phyloP scores from a whole-genome alignment of 2,113 vertebrate species.

The Heteronetta atricapilla region DNA sequence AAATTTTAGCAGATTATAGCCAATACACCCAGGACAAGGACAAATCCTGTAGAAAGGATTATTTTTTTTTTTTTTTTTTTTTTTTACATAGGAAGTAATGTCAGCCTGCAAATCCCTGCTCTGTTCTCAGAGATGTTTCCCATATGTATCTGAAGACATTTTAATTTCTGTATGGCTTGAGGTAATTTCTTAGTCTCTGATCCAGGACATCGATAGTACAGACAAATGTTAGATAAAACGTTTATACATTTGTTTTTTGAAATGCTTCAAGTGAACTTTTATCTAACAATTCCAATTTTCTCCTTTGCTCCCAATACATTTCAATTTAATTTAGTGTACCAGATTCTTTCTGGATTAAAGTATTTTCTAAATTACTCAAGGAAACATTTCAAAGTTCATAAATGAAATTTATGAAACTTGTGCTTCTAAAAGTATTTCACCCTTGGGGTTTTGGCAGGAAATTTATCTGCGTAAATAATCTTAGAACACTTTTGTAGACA shows the following conservation, averaged over 20 bases:
- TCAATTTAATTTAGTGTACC: neutral
- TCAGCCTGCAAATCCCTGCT: slow-evolving; percentile 1
- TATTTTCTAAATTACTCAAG: neutral
- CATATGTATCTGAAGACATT: slow-evolving; percentile 25
- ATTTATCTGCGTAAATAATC: neutral
- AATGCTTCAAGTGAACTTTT: neutral
- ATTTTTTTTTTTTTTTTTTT: neutral
- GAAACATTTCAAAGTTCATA: neutral
- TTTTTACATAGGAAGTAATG: slow-evolving; percentile 25
- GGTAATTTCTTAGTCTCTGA: slow-evolving; percentile 34
- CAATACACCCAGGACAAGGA: neutral
- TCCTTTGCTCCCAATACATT: neutral
- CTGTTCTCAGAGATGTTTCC: slow-evolving; percentile 15
- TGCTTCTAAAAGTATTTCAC: neutral
- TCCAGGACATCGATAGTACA: neutral
- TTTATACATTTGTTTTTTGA: neutral
- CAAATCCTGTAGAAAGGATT: neutral
- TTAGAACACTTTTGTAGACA: neutral
- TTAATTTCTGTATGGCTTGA: slow-evolving; percentile 18
- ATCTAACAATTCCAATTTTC: neutral
- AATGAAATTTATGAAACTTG: neutral
- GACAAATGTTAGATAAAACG: neutral
- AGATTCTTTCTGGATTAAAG: neutral
- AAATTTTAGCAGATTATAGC: neutral
- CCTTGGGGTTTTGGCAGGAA: neutral